Evolutionary conservation across 2,113 vertebrate species (phyloP), one percentile per base, ranked within the genome.

Genomic region (Onychostoma macrolepis): DNA sequence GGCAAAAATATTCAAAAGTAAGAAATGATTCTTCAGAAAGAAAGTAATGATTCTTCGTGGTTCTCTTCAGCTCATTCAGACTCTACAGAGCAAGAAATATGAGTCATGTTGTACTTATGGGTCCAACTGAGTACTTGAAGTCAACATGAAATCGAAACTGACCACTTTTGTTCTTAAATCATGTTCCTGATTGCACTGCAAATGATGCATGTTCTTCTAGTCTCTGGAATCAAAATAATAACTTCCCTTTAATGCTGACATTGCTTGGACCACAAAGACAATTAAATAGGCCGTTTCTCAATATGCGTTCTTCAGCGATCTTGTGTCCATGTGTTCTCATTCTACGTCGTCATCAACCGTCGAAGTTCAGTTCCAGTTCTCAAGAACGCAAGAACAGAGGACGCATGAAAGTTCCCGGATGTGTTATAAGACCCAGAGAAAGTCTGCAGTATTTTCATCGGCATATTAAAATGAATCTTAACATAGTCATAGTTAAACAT

Each of bases 61-160:
- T 56, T 67, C 24, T 43, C n/a, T 67, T 82, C 28, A 43, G 15
- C 80, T 82, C n/a, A 48, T 26, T 81, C 45, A 78, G 38, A 75
- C 24, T 13, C 72, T 43, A 41, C 21, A n/a, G 24, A 75, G 36
- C 71, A 74, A 71, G 69, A 38, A 41, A 2, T 38, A 69, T 19
- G 17, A 71, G 17, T 24, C 19, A 72, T 41, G n/a, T 72, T 72
- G 69, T 21, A 41, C 11, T 12, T 12, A 24, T n/a, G 4, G 21
- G 36, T 72, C 36, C 36, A 41, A 41, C 2, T 1, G 36, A 41
- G 36, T 72, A 72, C 0, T n/a, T n/a, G 9, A 61, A 61, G 21
- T 72, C 36, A 41, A 72, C 4, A 41, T 6, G 9, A 72, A 24
- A 41, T 41, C 10, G 4, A 12, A 72, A 72, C 21, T 71, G 33